Conservation (phyloP, 2,113 vertebrate species). For the Tylochromis polylepis region DNA sequence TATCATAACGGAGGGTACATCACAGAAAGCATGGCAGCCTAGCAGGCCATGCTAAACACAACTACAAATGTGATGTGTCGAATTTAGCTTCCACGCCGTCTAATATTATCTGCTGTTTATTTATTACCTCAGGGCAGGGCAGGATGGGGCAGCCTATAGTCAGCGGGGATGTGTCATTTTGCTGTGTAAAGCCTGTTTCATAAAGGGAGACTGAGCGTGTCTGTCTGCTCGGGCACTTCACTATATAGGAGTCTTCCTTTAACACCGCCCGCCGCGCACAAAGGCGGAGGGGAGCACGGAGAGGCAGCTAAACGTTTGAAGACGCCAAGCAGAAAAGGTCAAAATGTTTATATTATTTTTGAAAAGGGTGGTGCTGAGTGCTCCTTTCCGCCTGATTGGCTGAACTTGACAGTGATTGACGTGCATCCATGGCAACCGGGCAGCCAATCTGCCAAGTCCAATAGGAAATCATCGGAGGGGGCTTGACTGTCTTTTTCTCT, state of each 20-base stretch:
- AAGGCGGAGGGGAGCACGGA: constrained; percentile 37
- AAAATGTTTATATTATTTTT: constrained; percentile 73
- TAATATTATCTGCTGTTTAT: not conserved
- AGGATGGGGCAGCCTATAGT: not conserved
- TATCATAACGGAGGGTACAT: not conserved
- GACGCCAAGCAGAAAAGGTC: constrained; percentile 65
- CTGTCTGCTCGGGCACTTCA: constrained; percentile 24
- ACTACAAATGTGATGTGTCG: not conserved
- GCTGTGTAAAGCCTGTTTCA: constrained; percentile 13
- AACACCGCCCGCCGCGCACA: constrained; percentile 25
- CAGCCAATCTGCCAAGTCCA: constrained; percentile 88
- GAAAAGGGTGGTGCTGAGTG: constrained; percentile 81
- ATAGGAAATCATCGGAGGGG: constrained; percentile 79
- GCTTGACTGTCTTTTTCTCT: constrained; percentile 75
- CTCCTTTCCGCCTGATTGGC: constrained; percentile 82
- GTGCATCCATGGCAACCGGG: constrained; percentile 85
- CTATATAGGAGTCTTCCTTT: constrained; percentile 20
- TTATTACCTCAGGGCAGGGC: not conserved
- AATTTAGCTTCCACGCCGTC: not conserved
- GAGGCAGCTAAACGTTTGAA: constrained; percentile 54
- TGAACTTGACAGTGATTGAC: constrained; percentile 90
- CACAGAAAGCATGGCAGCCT: not conserved
- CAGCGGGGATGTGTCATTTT: constrained; percentile 8
- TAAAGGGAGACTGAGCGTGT: constrained; percentile 9
- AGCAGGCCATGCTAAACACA: not conserved